A percentile compares a stretch with the other conserved stretches of the same genome.
Conservation (phyloP, 2,888 invertebrate species). For the Synergus itoensis region DNA sequence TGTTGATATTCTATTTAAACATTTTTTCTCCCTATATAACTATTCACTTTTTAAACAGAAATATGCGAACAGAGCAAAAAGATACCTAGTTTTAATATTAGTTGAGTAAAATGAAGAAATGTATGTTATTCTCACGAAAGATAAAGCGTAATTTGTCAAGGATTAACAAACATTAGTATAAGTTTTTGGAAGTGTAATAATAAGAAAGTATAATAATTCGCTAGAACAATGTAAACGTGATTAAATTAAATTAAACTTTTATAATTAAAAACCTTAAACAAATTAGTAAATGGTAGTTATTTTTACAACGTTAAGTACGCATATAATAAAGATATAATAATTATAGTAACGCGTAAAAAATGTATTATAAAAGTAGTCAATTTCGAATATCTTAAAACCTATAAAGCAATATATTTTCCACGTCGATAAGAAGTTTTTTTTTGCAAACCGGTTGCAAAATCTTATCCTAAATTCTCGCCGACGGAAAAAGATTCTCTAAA, state of each 20-base stretch:
- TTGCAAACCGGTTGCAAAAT: not conserved
- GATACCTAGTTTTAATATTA: too few species aligned
- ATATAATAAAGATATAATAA: slow-evolving; percentile 6
- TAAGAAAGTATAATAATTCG: not conserved
- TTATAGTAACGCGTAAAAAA: slow-evolving; percentile 21
- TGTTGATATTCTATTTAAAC: too few species aligned
- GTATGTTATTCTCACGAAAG: not conserved
- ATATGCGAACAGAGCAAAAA: too few species aligned
- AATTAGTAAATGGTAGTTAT: not conserved
- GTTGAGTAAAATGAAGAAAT: too few species aligned
- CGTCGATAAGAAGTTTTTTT: slow-evolving; percentile 30
- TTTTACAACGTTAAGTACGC: not conserved
- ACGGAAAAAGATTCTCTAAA: not conserved
- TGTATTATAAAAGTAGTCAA: slow-evolving; percentile 14
- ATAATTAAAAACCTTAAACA: not conserved
- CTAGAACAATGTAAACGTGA: not conserved
- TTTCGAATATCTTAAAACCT: slow-evolving; percentile 27
- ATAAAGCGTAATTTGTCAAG: slow-evolving; percentile 3
- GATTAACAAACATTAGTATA: slow-evolving; percentile 5
- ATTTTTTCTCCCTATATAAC: too few species aligned
- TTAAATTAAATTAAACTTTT: not conserved
- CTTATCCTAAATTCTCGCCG: slow-evolving; percentile 1
- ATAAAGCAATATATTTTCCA: slow-evolving; percentile 38
- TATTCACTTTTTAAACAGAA: too few species aligned
- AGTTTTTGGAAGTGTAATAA: not conserved